Conservation (phyloP, 1,140 invertebrate species). For the Zophobas morio region DNA sequence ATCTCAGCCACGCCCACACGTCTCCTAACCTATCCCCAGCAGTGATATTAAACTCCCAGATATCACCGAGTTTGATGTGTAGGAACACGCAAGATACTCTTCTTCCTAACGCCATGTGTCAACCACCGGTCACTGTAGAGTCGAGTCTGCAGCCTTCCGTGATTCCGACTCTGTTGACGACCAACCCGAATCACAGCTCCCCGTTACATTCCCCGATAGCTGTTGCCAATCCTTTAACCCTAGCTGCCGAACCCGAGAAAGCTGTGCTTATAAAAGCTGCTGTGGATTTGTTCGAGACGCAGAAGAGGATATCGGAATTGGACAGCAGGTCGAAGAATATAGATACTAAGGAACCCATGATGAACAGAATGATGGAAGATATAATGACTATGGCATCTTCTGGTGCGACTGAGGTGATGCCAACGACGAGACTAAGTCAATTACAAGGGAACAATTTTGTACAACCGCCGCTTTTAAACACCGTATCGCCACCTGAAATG, state of each 20-base stretch:
- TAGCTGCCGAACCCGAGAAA: slow-evolving; percentile 75
- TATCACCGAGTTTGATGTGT: slow-evolving; percentile 73
- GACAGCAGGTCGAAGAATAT: slow-evolving; percentile 20
- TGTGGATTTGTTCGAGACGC: slow-evolving; percentile 71
- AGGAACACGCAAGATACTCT: slow-evolving; percentile 64
- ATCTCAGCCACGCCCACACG: slow-evolving; percentile 64
- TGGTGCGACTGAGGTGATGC: slow-evolving; percentile 35
- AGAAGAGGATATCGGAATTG: slow-evolving; percentile 62
- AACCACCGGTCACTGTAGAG: slow-evolving; percentile 45
- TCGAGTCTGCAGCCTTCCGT: slow-evolving; percentile 48
- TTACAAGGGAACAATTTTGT: slow-evolving; percentile 58
- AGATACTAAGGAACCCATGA: slow-evolving; percentile 47
- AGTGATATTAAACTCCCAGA: slow-evolving; percentile 75
- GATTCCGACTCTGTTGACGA: slow-evolving; percentile 52
- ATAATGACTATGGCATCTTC: slow-evolving; percentile 46
- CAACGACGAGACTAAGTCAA: slow-evolving; percentile 49
- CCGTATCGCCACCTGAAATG: background rate
- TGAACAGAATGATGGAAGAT: slow-evolving; percentile 46
- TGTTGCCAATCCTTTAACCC: slow-evolving; percentile 25
- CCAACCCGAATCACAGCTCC: slow-evolving; percentile 62
- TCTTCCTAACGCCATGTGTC: slow-evolving; percentile 61
- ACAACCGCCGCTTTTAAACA: slow-evolving; percentile 46
- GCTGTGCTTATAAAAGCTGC: slow-evolving; percentile 77
- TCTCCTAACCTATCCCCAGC: slow-evolving; percentile 71
- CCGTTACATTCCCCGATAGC: slow-evolving; percentile 55